Percentiles rank a stretch among this genome's conserved stretches.
These are phyloP conservation scores for Leptonema lineaticorne DNA, from an alignment of 1,140 invertebrate species.

Conservation along the genomic window DNA sequence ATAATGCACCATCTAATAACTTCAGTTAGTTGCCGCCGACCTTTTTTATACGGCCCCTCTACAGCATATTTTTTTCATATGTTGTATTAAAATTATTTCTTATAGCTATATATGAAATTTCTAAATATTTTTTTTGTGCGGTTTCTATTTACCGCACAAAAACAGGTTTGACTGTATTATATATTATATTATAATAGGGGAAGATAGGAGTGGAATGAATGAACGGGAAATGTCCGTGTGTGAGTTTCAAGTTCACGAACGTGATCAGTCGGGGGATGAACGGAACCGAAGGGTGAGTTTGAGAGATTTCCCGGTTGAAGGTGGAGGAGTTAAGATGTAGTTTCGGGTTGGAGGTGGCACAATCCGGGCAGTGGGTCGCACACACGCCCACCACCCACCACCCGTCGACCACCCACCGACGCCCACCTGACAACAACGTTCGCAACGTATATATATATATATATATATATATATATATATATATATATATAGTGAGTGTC, in stretches of 20 bases:
- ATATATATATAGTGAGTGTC: slow-evolving; percentile 20
- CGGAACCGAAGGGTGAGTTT: background rate
- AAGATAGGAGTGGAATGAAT: background rate
- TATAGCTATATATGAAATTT: no score
- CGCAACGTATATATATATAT: no score
- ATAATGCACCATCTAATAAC: no score
- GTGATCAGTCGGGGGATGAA: background rate
- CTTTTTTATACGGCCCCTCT: no score
- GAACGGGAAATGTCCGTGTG: background rate
- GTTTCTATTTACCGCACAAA: no score
- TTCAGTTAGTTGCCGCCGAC: no score
- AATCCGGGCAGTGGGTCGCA: slow-evolving; percentile 34
- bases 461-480: no score
- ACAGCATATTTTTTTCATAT: no score
- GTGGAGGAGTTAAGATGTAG: background rate
- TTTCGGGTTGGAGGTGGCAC: slow-evolving; percentile 15
- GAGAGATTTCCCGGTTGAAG: background rate
- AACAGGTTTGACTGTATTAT: no score
- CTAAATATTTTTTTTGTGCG: no score
- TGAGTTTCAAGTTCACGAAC: slow-evolving; percentile 27
- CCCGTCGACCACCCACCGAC: background rate
- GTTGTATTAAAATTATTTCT: no score
- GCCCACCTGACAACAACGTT: background rate
- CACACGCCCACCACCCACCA: background rate
- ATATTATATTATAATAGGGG: no score